Conservation (phyloP, 1,140 invertebrate genomes). For the Nautilus pompilius region DNA sequence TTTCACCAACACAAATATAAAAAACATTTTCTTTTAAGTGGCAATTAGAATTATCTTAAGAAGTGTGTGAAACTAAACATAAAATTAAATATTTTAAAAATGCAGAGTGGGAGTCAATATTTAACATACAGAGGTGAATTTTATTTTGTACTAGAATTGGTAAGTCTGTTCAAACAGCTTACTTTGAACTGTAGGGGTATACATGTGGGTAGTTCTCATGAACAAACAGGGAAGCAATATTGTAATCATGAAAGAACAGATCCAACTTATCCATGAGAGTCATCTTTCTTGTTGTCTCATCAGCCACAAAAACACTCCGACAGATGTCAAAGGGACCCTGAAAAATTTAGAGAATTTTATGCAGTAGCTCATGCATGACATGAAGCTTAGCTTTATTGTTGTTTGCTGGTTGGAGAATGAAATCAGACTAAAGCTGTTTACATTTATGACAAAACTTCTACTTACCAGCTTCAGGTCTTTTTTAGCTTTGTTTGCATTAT, state of each 20-base stretch:
- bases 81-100: too few species aligned
- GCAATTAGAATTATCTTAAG: too few species aligned
- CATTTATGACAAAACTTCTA: background rate
- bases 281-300: slow-evolving; percentile 78
- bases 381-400: too few species aligned
- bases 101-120: background rate
- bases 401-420: too few species aligned
- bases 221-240: slow-evolving; percentile 89
- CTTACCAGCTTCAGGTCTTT: slow-evolving; percentile 82
- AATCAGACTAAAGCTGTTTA: too few species aligned
- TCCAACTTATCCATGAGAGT: slow-evolving; percentile 73
- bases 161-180: slow-evolving; percentile 43
- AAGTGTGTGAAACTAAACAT: too few species aligned
- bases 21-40: too few species aligned
- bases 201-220: slow-evolving; percentile 87
- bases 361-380: too few species aligned
- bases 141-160: too few species aligned
- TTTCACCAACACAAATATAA: too few species aligned
- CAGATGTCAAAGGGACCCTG: slow-evolving; percentile 90
- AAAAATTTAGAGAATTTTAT: too few species aligned
- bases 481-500: slow-evolving; percentile 57
- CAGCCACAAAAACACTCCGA: slow-evolving; percentile 79
- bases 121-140: too few species aligned
- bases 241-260: slow-evolving; percentile 97
- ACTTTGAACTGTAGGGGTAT: slow-evolving; percentile 62